Evolutionary conservation across 1,140 invertebrate genomes (phyloP), one percentile per base, ranked within the genome.

Genomic region (Pseudobourletiella spinata): DNA sequence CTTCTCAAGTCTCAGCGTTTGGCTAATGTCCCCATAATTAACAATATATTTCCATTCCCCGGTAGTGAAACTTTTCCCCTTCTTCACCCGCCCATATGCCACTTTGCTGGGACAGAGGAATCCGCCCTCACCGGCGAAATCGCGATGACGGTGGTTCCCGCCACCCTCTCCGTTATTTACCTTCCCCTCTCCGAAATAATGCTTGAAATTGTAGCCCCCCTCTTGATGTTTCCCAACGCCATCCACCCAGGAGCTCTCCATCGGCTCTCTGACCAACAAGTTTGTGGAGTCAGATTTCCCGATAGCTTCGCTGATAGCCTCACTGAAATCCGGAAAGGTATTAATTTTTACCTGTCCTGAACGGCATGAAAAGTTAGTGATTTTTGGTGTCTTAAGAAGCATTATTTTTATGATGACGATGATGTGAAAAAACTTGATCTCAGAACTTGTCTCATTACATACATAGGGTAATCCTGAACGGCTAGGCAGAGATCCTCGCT

Each of bases 21-120:
- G 89, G 1, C 87, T 89, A 70, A 91, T 88, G 59, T 89, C 86
- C 0, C 83, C 87, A 1, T 88, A 87, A 66, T 92, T 92, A 43
- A 92, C 88, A 63, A 91, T 87, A 68, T 86, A 90, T 70, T 91
- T 91, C 89, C 89, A 91, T 63, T 85, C 79, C 1, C 88, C 88
- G 18, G 83, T 86, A 4, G 71, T 70, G 25, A 85, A 88, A 2
- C 87, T 86, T 64, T 85, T 80, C 0, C 88, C 89, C 65, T 88
- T 80, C 73, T 90, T 88, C 0, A 88, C 88, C 35, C 85, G 77
- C 0, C 86, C 88, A 71, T 89, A 89, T 64, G 86, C 86, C n/a
- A 90, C 83, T 35, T 84, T 83, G n/a, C 86, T 88, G 1, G 86
- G 84, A 72, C 89, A 67, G 72, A 90, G 85, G 72, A 82, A 86